Conservation (phyloP, 2,113 vertebrate species). For the Platanista minor region DNA sequence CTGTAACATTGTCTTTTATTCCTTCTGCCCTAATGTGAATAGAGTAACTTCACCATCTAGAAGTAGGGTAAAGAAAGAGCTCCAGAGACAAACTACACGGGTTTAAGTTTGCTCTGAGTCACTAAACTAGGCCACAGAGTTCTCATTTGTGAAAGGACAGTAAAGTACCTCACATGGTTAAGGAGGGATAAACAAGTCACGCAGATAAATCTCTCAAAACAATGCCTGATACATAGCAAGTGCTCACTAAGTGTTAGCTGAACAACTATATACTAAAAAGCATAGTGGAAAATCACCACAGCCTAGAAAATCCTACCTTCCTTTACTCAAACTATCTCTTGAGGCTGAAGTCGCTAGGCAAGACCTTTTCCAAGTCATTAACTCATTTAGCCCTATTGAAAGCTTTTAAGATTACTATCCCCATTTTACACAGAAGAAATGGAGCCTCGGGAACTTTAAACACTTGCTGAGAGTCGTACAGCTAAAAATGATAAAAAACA, state of each 20-base stretch:
- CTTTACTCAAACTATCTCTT: neutral
- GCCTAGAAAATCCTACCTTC: neutral
- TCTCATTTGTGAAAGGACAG: slow-evolving; percentile 4
- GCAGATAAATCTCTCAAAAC: neutral
- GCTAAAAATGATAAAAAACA: neutral
- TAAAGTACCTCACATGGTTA: neutral
- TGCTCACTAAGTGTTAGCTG: neutral
- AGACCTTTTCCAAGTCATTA: neutral
- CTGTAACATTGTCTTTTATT: neutral
- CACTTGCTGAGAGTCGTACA: neutral
- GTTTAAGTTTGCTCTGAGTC: neutral
- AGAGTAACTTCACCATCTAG: neutral
- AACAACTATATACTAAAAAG: neutral
- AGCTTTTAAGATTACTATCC: neutral
- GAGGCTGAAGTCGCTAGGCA: neutral
- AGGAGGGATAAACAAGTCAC: neutral
- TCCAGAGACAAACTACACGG: neutral
- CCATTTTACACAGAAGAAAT: slow-evolving; percentile 8
- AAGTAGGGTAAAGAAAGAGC: neutral
- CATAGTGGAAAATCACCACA: neutral
- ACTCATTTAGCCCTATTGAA: slow-evolving; percentile 11
- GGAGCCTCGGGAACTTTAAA: neutral
- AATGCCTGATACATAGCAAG: neutral
- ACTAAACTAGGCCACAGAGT: neutral
- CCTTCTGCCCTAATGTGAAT: neutral